These are phyloP conservation scores for Ophioninae sp. DNA, from an alignment of 2,888 invertebrate genomes.

Conservation along the genomic window DNA sequence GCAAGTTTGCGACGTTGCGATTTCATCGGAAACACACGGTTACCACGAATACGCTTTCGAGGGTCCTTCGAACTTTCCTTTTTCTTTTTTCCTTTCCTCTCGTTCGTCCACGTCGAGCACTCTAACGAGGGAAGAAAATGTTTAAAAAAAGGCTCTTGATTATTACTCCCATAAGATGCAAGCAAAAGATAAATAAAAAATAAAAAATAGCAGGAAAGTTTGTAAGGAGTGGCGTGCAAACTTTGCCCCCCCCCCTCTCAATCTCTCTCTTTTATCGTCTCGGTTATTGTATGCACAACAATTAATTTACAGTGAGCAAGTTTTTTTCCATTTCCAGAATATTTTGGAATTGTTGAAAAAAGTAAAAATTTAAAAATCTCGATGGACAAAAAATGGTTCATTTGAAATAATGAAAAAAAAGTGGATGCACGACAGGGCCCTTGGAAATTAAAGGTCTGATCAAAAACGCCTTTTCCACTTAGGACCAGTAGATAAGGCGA, in stretches of 20 bases:
- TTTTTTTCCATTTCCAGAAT: neutral
- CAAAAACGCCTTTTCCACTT: conserved; percentile 20
- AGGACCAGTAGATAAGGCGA: conserved; percentile 44
- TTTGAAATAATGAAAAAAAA: neutral
- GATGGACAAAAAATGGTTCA: neutral
- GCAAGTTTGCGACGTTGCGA: conserved; percentile 3
- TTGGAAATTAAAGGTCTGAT: conserved; percentile 8
- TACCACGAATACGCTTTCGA: conserved; percentile 16
- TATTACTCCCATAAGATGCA: neutral
- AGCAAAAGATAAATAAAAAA: neutral
- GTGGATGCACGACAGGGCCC: neutral
- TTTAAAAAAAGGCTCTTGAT: neutral
- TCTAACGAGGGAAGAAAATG: neutral
- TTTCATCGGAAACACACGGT: conserved; percentile 37
- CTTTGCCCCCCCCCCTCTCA: conserved; percentile 30
- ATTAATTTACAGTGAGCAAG: conserved; percentile 21
- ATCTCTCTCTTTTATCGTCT: conserved; percentile 5
- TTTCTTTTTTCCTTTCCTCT: neutral
- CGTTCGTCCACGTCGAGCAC: neutral
- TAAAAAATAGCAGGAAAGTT: neutral
- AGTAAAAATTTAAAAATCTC: neutral
- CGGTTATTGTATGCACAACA: conserved; percentile 27
- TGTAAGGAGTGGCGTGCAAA: conserved; percentile 7
- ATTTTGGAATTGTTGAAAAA: neutral
- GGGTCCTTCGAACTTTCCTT: neutral